These are phyloP conservation scores for Drosophila miranda DNA, from an alignment of 1,140 invertebrate genomes.

Conservation along the genomic window DNA sequence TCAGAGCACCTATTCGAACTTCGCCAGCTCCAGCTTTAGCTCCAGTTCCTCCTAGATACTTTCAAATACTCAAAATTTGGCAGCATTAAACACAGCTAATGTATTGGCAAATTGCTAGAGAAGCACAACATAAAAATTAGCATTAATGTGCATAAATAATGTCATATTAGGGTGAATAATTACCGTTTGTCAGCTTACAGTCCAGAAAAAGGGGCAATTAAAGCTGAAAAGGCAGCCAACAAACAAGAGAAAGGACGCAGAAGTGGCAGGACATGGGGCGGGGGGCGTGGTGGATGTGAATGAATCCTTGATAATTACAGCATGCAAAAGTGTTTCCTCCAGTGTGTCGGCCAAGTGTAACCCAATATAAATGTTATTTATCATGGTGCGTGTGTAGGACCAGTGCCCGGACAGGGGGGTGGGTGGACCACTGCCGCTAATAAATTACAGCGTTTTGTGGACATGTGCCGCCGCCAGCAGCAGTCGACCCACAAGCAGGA, in stretches of 20 bases:
- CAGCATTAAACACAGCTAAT: not conserved
- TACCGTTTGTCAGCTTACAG: conserved; percentile 67
- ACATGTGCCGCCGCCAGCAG: conserved; percentile 54
- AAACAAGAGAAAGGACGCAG: conserved; percentile 7
- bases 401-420: no score
- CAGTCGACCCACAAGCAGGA: not conserved
- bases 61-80: not conserved
- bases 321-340: conserved; percentile 62
- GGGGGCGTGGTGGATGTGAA: not conserved
- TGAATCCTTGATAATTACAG: conserved; percentile 63
- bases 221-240: conserved; percentile 28
- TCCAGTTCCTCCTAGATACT: no score
- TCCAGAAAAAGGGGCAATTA: conserved; percentile 36
- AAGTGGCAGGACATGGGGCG: not conserved
- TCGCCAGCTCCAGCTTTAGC: no score
- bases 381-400: conserved; percentile 57
- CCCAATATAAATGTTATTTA: conserved; percentile 79
- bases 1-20: no score
- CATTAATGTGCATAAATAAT: conserved; percentile 74
- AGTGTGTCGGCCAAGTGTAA: conserved; percentile 63
- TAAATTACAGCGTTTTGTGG: conserved; percentile 68
- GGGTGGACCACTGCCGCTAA: conserved; percentile 69
- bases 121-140: conserved; percentile 12
- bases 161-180: conserved; percentile 72
- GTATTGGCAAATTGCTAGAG: conserved; percentile 1